Base-by-base conservation (phyloP, 2,113 vertebrate genomes). In the Drymodes brunneopygia region DNA sequence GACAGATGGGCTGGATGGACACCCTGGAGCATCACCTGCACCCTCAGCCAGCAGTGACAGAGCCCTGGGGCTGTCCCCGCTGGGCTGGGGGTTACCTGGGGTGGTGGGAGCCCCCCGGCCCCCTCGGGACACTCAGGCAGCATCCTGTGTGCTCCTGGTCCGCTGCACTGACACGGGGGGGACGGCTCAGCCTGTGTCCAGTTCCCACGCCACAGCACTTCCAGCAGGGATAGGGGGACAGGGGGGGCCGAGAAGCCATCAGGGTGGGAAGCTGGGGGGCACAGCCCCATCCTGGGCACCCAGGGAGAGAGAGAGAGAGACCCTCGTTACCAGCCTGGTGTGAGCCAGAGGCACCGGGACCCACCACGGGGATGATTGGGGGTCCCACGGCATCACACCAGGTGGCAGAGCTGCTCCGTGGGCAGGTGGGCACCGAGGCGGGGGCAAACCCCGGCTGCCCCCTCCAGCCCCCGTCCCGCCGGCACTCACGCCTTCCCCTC, bases 151-250 rank as follows among this genome's bases (percentile, higher is more conserved):
- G 97, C 62, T 4, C 98, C 95, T 0, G 98, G 96, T 4, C 96
- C 97, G 81, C 99, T 99, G 88, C 99, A 99, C 94, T 81, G 96
- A 58, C 99, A 99, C 1, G 93, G 92, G 0, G 99, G 99, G 20
- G 99, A 99, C 0, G 98, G 97, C 19, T 81, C 79, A 1, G 96
- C 94, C 7, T 0, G 38, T 2, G 97, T 99, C 99, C 98, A 98
- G 97, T 99, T 99, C 48, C 98, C 94, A 1, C 10, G 88, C 90
- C 5, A 88, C 93, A 98, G 95, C 31, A 93, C 94, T 60, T 97
- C 95, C 93, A 98, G 91, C 94, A 97, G 80, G 3, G 97, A 87
- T 2, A 33, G 72, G 3, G 98, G 42, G 1, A 95, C 31, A 11
- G 97, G 81, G 1, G 99, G 99, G 11, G 77, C 67, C 2, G 38